Base-by-base conservation (phyloP, 2,888 invertebrate genomes). In the Allacma fusca region DNA sequence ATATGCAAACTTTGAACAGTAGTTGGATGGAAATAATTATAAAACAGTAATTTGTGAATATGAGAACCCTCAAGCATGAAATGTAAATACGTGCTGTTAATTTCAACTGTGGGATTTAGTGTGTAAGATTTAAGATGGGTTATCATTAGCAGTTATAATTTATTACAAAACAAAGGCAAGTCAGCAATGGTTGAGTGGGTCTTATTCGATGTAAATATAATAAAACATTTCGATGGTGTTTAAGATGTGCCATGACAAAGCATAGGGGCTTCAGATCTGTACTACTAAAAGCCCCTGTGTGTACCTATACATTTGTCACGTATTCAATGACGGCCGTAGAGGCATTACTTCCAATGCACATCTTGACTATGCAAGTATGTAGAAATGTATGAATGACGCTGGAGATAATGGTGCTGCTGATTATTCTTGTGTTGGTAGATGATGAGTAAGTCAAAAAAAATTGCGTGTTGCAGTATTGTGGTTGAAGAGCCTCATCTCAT, bases 401-500 rank as follows among this genome's bases (percentile, higher is more conserved):
- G 26, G 24, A 62, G 50, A 62, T 62, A 62, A 62, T 62, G 24
- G 62, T 16, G 24, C 62, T 23, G 9, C 62, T 62, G 62, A 62
- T 62, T 62, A 26, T 62, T 23, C 26, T 62, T 62, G 24, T 24
- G 62, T 62, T 62, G 19, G 24, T 2, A 12, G 26, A 62, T 62
- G 62, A 62, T 62, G 62, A 62, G 62, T 24, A 24, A 62, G 62
- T 62, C n/a, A 57, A 62, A 62, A 62, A n/a, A 62, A 62, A 62
- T 62, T 62, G 62, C 62, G 62, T 62, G 24, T 62, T 62, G 62
- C 16, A 23, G 62, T 62, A n/a, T 26, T 62, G 62, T 62, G 62
- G 62, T 24, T 24, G 23, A 12, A 62, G 62, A 62, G 24, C 34
- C 74, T 74, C 74, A 74, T 67, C 40, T 73, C 64, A 62, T 62